phyloP scores from a whole-genome alignment of 2,797 vertebrate genomes.

The Myotis pilosus region DNA sequence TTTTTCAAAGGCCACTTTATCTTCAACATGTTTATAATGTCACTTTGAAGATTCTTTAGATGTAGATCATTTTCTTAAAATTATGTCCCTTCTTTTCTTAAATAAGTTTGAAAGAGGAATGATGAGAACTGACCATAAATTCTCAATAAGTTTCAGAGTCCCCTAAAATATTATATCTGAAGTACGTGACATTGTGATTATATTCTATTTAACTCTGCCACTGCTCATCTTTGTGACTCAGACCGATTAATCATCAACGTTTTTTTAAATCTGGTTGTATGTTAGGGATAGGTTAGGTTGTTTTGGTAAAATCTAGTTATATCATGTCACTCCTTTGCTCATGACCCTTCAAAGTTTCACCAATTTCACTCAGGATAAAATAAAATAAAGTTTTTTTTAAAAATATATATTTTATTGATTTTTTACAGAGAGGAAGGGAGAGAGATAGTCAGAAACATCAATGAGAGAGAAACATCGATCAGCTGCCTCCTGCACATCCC shows the following conservation, averaged over 20 bases:
- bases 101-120: not conserved
- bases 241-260: not conserved
- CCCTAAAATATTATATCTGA: not conserved
- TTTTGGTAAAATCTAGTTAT: not conserved
- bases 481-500: too few species aligned
- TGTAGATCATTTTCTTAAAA: not conserved
- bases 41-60: slow-evolving; percentile 9
- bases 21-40: not conserved
- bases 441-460: too few species aligned
- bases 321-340: not conserved
- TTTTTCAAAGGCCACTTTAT: not conserved
- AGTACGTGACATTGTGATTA: not conserved
- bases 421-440: too few species aligned
- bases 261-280: not conserved
- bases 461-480: too few species aligned
- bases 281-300: not conserved
- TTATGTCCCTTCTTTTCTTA: not conserved
- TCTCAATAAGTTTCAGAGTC: not conserved
- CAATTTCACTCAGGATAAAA: not conserved
- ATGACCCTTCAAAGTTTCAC: not conserved
- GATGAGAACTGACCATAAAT: not conserved
- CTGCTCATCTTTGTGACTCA: not conserved
- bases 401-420: too few species aligned
- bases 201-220: not conserved
- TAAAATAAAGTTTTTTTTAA: too few species aligned